Evolutionary conservation across 2,113 vertebrate species (phyloP).

Genomic region (Jaculus jaculus): DNA sequence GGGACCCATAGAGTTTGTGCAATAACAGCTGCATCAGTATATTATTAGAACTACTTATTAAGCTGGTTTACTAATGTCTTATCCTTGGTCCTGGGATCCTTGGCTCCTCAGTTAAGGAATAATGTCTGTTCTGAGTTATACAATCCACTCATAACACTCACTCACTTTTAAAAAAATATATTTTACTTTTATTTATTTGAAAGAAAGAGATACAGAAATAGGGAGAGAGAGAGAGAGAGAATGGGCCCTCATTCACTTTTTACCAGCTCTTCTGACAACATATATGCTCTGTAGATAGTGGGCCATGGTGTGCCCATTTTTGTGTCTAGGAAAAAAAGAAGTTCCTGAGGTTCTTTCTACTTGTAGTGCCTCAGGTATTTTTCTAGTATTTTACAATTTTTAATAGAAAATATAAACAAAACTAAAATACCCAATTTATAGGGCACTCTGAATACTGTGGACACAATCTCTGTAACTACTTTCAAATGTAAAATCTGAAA

Average conservation of each 20-base stretch:
- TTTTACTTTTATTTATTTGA: no score
- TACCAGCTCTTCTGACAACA: background rate
- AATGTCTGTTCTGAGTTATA: background rate
- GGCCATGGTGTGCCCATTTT: background rate
- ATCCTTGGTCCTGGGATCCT: background rate
- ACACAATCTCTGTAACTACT: background rate
- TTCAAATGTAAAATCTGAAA: conserved; percentile 28
- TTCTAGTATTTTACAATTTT: background rate
- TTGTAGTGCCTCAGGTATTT: background rate
- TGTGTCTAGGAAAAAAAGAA: background rate
- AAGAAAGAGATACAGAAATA: no score
- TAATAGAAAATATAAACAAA: conserved; percentile 25
- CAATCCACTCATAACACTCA: background rate
- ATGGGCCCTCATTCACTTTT: no score
- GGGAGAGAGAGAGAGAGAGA: no score
- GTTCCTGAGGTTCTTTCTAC: background rate
- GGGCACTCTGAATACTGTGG: background rate
- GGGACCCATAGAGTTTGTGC: background rate
- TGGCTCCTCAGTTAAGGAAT: background rate
- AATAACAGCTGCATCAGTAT: background rate
- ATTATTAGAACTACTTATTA: background rate
- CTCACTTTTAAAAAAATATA: no score
- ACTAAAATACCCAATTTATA: background rate
- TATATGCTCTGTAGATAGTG: background rate
- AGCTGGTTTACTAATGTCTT: background rate